Evolutionary conservation across 2,113 vertebrate genomes (phyloP).

Genomic region (Hippotragus niger): DNA sequence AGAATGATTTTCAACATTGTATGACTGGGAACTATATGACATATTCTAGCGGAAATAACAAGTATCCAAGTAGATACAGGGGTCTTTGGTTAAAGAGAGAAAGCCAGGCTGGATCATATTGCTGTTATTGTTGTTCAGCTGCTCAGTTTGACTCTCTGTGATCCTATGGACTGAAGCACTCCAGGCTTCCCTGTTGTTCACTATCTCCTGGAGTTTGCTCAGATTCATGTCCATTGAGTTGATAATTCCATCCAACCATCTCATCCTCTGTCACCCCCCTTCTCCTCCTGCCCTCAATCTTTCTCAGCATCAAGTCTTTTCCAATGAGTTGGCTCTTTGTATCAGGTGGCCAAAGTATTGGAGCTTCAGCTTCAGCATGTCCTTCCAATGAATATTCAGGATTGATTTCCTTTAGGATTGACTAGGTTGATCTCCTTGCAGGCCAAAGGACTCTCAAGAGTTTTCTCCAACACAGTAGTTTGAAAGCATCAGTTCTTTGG

Average conservation of each 20-base stretch:
- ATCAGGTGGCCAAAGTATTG: neutral
- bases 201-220: neutral
- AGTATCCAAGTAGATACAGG: neutral
- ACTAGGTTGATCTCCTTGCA: neutral
- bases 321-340: neutral
- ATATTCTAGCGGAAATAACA: neutral
- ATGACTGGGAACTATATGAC: neutral
- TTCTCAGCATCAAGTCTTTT: neutral
- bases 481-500: neutral
- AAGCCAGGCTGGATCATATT: neutral
- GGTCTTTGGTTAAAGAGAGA: neutral
- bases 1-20: neutral
- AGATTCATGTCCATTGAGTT: neutral
- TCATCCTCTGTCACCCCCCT: neutral
- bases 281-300: neutral
- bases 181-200: neutral
- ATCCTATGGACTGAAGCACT: neutral
- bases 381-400: neutral
- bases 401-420: neutral
- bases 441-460: neutral
- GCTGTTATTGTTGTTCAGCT: neutral
- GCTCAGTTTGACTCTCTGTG: neutral
- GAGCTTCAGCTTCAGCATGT: neutral
- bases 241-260: neutral
- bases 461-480: neutral